Conservation (phyloP, 1,140 invertebrate species). For the Halictus rubicundus region DNA sequence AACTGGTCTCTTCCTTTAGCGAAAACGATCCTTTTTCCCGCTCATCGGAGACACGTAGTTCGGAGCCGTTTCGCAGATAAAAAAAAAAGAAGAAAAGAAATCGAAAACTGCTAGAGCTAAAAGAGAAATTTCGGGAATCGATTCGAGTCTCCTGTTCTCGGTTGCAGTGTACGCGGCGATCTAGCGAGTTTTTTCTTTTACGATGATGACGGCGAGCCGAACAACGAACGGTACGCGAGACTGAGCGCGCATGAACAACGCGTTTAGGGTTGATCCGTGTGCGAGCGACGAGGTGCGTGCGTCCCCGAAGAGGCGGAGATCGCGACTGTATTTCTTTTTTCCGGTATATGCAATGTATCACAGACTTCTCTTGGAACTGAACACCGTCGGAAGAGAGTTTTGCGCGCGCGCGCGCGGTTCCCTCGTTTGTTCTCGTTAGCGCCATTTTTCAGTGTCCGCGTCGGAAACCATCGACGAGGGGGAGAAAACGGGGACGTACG, state of each 20-base stretch:
- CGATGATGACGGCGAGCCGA: background rate
- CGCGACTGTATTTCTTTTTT: background rate
- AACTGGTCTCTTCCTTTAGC: too few species aligned
- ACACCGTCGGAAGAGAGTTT: slow-evolving; percentile 55
- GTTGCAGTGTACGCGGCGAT: too few species aligned
- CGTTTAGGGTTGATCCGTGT: slow-evolving; percentile 23
- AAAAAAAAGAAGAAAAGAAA: too few species aligned
- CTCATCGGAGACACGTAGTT: too few species aligned
- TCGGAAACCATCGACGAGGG: too few species aligned
- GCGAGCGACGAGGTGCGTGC: slow-evolving; percentile 12
- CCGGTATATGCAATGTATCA: slow-evolving; percentile 62
- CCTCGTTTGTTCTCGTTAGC: background rate
- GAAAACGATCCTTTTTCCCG: too few species aligned
- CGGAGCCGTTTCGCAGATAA: too few species aligned
- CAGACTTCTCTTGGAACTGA: slow-evolving; percentile 70
- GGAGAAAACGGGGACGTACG: too few species aligned
- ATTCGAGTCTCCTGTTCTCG: too few species aligned
- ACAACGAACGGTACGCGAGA: background rate
- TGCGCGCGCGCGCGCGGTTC: background rate
- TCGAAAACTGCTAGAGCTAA: too few species aligned
- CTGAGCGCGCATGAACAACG: background rate
- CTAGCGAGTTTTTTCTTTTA: background rate
- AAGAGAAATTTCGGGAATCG: too few species aligned
- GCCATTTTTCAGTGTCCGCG: too few species aligned
- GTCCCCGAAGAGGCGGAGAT: background rate